Evolutionary conservation across 2,888 invertebrate genomes (phyloP).

Genomic region (Harpagoxenus sublaevis): DNA sequence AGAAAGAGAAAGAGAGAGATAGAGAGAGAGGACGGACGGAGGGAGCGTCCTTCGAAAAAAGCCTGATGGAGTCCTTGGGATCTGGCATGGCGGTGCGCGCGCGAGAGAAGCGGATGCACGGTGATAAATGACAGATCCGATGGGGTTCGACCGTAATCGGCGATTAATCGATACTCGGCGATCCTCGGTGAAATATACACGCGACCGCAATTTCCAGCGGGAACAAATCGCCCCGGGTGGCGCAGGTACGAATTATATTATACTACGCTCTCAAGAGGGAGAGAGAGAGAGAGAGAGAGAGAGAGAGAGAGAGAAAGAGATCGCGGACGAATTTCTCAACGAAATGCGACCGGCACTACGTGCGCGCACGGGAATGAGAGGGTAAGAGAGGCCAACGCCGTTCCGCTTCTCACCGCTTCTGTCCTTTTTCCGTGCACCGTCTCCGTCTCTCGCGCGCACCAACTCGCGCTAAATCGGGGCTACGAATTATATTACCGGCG

Average conservation of each 20-base stretch:
- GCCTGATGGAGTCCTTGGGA: constrained; percentile 61
- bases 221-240: constrained; percentile 56
- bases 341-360: constrained; percentile 29
- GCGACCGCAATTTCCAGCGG: constrained; percentile 55
- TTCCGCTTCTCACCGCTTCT: not conserved
- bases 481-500: constrained; percentile 51
- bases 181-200: constrained; percentile 59
- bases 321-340: constrained; percentile 51
- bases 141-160: constrained; percentile 56
- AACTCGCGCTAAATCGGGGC: constrained; percentile 49
- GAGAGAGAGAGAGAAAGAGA: constrained; percentile 20
- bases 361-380: constrained; percentile 12
- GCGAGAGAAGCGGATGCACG: constrained; percentile 47
- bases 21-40: constrained; percentile 12
- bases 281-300: not conserved
- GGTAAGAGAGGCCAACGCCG: not conserved
- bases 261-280: constrained; percentile 3
- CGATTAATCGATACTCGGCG: constrained; percentile 57
- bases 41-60: constrained; percentile 50
- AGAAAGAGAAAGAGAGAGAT: not conserved
- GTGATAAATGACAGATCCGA: constrained; percentile 59
- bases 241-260: constrained; percentile 56
- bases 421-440: not conserved
- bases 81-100: constrained; percentile 26
- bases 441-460: constrained; percentile 11